A percentile compares a stretch with the other conserved stretches of the same genome.
These are phyloP conservation scores for Atlantisia rogersi DNA, from an alignment of 2,113 vertebrate genomes.

Conservation along the genomic window DNA sequence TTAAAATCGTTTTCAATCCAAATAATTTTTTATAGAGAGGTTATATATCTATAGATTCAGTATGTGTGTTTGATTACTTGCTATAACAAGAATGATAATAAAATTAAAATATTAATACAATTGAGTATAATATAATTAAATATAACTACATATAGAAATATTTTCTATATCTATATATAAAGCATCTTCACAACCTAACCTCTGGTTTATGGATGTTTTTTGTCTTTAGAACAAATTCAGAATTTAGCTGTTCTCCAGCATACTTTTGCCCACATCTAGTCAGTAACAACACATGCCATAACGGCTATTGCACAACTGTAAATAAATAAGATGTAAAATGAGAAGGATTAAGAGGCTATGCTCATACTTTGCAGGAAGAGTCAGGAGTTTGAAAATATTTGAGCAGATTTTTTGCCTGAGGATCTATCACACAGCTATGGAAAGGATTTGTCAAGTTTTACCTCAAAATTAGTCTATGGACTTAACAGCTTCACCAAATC, in stretches of 20 bases:
- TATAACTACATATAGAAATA: not conserved
- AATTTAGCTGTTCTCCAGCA: not conserved
- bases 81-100: not conserved
- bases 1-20: not conserved
- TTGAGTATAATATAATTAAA: not conserved
- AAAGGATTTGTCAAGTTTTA: not conserved
- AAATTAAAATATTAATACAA: not conserved
- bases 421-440: not conserved
- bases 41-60: not conserved
- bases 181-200: not conserved
- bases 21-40: not conserved
- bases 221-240: not conserved
- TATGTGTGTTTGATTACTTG: not conserved
- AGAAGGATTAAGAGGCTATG: not conserved
- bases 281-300: not conserved
- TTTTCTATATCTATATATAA: not conserved
- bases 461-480: not conserved
- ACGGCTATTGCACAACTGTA: not conserved
- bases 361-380: not conserved
- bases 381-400: not conserved
- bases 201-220: not conserved
- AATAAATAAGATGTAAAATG: not conserved
- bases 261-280: not conserved
- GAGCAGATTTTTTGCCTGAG: not conserved
- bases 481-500: not conserved